Percentiles rank a stretch among this genome's conserved stretches.
Evolutionary conservation across 2,113 vertebrate genomes (phyloP).

Genomic region (Oncorhynchus mykiss): DNA sequence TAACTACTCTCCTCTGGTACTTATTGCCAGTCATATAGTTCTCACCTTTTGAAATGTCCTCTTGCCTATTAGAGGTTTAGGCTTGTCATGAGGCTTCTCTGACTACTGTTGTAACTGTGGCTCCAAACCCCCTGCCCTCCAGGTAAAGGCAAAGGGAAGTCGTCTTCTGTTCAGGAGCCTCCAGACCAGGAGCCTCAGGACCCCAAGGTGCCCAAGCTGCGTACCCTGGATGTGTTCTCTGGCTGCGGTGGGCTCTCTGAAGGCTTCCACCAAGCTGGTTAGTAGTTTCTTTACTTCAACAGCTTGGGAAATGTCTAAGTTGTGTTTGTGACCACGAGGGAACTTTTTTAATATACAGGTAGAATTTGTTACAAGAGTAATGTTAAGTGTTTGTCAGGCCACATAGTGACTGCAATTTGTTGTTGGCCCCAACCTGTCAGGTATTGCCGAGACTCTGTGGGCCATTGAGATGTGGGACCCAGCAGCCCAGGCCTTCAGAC

Average conservation of each 20-base stretch:
- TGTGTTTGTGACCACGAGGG: neutral
- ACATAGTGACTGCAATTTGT: neutral
- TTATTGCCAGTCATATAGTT: neutral
- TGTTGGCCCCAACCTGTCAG: conserved; percentile 30
- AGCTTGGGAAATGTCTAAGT: neutral
- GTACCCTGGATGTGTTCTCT: conserved; percentile 92
- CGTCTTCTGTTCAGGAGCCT: conserved; percentile 60
- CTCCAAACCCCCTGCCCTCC: neutral
- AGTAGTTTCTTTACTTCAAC: conserved; percentile 3
- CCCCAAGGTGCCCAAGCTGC: conserved; percentile 76
- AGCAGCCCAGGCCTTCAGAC: conserved; percentile 90
- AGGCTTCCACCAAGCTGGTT: conserved; percentile 96
- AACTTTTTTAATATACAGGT: neutral
- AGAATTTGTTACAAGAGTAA: neutral
- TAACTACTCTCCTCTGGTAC: conserved; percentile 29
- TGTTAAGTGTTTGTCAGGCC: neutral
- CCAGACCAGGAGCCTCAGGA: conserved; percentile 64
- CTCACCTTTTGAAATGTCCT: neutral
- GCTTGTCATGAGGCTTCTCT: neutral
- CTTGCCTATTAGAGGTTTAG: neutral
- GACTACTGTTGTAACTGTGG: neutral
- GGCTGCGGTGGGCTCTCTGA: conserved; percentile 94
- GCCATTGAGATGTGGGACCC: conserved; percentile 99
- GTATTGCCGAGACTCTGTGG: conserved; percentile 84
- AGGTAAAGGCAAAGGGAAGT: conserved; percentile 87